A percentile compares a stretch with the other conserved stretches of the same genome.
These are phyloP conservation scores for Ptychodera flava DNA, from an alignment of 35 echinoderm and acorn worm species.

Conservation along the genomic window DNA sequence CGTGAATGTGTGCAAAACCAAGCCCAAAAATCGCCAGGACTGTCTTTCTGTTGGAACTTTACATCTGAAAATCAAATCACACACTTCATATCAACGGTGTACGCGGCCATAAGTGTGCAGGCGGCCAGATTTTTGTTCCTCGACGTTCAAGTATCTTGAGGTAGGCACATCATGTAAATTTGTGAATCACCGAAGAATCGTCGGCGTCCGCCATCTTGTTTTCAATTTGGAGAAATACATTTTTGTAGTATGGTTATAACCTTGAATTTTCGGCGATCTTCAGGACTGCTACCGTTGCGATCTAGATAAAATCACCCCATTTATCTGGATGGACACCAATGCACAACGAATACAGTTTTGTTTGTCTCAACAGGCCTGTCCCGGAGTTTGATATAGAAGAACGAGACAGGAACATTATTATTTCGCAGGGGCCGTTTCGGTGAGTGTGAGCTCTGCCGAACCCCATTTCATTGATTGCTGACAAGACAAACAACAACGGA, in stretches of 20 bases:
- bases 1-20: too few relatives aligned
- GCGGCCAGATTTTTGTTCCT: too few relatives aligned
- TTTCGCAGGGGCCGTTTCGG: too few relatives aligned
- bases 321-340: background rate
- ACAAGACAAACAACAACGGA: background rate
- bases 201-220: background rate
- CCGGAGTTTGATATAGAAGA: background rate
- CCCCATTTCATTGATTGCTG: background rate
- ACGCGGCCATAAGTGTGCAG: too few relatives aligned
- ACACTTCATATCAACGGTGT: too few relatives aligned
- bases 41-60: too few relatives aligned
- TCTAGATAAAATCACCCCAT: background rate
- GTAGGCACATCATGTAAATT: too few relatives aligned
- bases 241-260: background rate
- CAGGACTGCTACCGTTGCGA: background rate
- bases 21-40: too few relatives aligned
- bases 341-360: background rate
- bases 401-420: background rate
- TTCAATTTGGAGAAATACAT: background rate
- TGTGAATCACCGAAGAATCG: too few relatives aligned
- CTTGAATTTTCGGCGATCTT: background rate
- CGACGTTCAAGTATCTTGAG: too few relatives aligned
- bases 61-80: too few relatives aligned
- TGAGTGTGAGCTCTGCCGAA: background rate
- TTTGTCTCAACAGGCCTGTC: background rate